phyloP scores from a whole-genome alignment of 2,113 vertebrate genomes.

The Eptatretus burgeri region DNA sequence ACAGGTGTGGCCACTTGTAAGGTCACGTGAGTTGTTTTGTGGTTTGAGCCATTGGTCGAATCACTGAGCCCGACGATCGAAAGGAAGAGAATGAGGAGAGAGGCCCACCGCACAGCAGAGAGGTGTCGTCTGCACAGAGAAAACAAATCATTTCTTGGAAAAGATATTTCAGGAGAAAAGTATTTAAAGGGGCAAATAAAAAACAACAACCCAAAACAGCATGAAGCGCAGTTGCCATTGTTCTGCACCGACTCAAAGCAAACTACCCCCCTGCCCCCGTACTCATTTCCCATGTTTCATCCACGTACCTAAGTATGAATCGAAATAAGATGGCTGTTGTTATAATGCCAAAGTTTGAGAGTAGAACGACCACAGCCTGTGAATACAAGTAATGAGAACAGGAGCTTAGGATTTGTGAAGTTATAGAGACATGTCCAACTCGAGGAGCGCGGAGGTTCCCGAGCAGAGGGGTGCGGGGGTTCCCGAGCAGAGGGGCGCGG shows the following conservation, averaged over 20 bases:
- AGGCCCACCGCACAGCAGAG: slow-evolving; percentile 71
- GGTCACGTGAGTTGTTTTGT: slow-evolving; percentile 20
- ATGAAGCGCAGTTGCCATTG: no score
- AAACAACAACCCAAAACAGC: no score
- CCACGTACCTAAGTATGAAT: slow-evolving; percentile 68
- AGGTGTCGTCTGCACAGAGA: slow-evolving; percentile 31
- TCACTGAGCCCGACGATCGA: slow-evolving; percentile 50
- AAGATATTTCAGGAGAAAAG: no score
- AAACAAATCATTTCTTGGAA: background rate
- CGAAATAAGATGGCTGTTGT: slow-evolving; percentile 87
- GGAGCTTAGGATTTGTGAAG: background rate
- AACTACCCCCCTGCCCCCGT: no score
- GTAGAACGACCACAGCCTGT: slow-evolving; percentile 79
- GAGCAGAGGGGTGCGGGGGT: background rate
- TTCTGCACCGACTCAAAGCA: no score
- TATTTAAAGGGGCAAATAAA: no score
- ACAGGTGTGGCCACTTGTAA: slow-evolving; percentile 17
- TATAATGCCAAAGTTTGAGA: slow-evolving; percentile 92
- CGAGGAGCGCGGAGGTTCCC: no score
- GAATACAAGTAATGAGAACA: slow-evolving; percentile 13
- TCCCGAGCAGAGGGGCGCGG: background rate
- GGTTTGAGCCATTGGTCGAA: slow-evolving; percentile 27
- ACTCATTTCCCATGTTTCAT: no score
- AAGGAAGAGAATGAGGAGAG: slow-evolving; percentile 54
- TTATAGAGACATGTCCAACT: background rate